phyloP scores from a whole-genome alignment of 2,113 vertebrate species.

The Pseudopipra pipra region DNA sequence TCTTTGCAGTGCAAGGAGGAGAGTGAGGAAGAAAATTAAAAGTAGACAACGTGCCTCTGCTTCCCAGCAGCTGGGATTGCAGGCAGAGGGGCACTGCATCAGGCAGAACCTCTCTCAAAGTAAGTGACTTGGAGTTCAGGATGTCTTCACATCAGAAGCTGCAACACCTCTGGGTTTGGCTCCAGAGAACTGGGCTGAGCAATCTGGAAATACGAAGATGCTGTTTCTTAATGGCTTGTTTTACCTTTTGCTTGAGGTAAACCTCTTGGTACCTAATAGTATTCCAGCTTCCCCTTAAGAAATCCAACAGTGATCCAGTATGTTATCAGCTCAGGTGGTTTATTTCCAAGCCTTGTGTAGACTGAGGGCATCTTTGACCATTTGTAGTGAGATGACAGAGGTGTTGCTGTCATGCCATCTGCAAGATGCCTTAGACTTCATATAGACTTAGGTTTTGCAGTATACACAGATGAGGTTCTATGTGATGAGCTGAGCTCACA shows the following conservation, averaged over 20 bases:
- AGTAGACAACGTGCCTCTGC: not conserved
- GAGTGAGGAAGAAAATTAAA: not conserved
- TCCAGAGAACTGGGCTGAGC: not conserved
- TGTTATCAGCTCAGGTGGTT: not conserved
- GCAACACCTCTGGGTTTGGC: not conserved
- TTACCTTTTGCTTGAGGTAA: not conserved
- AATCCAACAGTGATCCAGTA: not conserved
- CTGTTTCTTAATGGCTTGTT: not conserved
- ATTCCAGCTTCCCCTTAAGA: not conserved
- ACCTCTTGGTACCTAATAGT: not conserved
- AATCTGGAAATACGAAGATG: not conserved
- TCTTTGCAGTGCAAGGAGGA: not conserved
- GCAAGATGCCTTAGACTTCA: not conserved
- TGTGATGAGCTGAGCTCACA: not conserved
- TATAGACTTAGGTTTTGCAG: not conserved
- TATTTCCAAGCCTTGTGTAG: not conserved
- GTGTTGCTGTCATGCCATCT: rapidly evolving
- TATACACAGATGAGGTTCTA: rapidly evolving
- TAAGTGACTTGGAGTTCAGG: not conserved
- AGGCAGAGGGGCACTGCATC: not conserved
- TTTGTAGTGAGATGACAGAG: not conserved
- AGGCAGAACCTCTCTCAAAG: not conserved
- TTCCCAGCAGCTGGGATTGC: not conserved
- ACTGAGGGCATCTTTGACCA: rapidly evolving
- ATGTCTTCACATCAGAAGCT: not conserved